Evolutionary conservation across 2,888 invertebrate genomes (phyloP), one percentile per base, ranked within the genome.

Genomic region (Zele albiditarsus): DNA sequence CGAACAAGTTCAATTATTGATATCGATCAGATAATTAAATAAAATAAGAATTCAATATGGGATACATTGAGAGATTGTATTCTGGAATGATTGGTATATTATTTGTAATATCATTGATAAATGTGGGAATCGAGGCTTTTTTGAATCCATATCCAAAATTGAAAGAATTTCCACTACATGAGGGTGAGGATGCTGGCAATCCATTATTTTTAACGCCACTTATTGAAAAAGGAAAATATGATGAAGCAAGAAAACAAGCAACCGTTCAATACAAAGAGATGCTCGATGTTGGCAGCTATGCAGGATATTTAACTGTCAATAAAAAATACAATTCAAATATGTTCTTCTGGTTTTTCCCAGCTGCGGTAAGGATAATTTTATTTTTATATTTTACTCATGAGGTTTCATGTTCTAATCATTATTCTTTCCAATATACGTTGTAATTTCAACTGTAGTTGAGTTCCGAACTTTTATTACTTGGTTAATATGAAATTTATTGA

Each of bases 281-380:
- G 88, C 91, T 90, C 42, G 90, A 91, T 16, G 90, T 94, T 28
- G 91, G 90, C 80, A 95, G 95, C 83, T 95, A 94, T 84, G 91
- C 95, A n/a, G 95, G 96, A 12, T 97, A 93, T 86, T 91, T 97
- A 72, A 97, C 97, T 0, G 97, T 97, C 0, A 94, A 97, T 86
- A 92, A 94, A 82, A 89, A 91, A 0, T 94, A 91, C 84, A 92
- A 95, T 81, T 96, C 96, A 0, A 96, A 97, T 85, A 91, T 95
- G 89, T 97, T 97, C 90, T 96, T 97, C 89, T 97, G 97, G 97
- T 97, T 95, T 86, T 97, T 97, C 86, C 96, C 96, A 0, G 93
- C 96, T 0, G 92, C 93, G 86, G 89, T 88, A 71, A 82, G 77
- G 38, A 66, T 38, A 0, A 38, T 38, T 25, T 27, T 25, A 25